Conservation (phyloP, 2,113 vertebrate species). For the Lophotis ruficrista region DNA sequence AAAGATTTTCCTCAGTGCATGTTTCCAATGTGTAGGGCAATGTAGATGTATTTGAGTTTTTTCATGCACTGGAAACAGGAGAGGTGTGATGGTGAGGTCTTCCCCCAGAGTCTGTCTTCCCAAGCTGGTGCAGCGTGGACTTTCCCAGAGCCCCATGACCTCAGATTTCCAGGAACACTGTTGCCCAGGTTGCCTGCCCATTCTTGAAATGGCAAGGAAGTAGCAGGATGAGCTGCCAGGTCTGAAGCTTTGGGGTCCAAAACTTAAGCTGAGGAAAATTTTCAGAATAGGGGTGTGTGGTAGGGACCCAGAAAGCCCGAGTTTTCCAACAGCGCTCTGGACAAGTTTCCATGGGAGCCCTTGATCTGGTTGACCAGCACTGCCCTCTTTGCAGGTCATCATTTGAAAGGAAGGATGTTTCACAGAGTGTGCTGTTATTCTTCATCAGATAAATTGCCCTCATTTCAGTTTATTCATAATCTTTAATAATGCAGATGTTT, state of each 20-base stretch:
- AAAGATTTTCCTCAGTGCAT: not conserved
- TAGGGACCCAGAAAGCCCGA: not conserved
- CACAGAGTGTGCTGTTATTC: not conserved
- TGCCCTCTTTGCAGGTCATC: not conserved
- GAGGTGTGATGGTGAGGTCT: not conserved
- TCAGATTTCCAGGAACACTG: not conserved
- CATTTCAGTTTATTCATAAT: constrained; percentile 46
- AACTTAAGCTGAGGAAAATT: not conserved
- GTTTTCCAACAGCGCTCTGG: not conserved
- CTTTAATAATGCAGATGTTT: constrained; percentile 51
- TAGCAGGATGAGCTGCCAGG: not conserved
- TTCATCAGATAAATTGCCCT: constrained; percentile 15
- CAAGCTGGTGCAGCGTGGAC: not conserved
- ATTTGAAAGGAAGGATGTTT: not conserved
- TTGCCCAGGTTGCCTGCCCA: not conserved
- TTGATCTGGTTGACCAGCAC: not conserved
- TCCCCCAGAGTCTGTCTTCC: not conserved
- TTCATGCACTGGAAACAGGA: not conserved
- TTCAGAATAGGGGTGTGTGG: not conserved
- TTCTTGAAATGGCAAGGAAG: not conserved
- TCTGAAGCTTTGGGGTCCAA: not conserved
- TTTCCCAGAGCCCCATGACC: not conserved
- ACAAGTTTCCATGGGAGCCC: not conserved
- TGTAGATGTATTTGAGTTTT: not conserved
- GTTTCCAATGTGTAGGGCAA: not conserved